Percentiles rank a stretch among this genome's conserved stretches.
Evolutionary conservation across 2,797 vertebrate genomes (phyloP).

Genomic region (Acrossocheilus wenchowensis): DNA sequence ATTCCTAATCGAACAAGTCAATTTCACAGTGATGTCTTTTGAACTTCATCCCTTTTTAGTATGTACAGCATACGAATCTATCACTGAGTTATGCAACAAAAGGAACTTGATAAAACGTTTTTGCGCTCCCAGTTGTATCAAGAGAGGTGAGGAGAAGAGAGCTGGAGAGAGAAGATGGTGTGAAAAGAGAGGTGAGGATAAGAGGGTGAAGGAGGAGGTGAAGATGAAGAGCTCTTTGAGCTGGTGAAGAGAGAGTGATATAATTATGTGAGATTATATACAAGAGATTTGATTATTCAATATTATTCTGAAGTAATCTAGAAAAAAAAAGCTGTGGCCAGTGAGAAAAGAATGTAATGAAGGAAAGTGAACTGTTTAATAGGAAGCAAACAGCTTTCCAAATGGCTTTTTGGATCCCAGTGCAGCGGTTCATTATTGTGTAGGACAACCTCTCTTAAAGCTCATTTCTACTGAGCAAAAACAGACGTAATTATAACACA

Average conservation of each 20-base stretch:
- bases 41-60: slow-evolving; percentile 39
- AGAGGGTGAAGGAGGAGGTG: slow-evolving; percentile 25
- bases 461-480: slow-evolving; percentile 18
- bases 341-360: slow-evolving; percentile 12
- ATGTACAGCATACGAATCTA: slow-evolving; percentile 20
- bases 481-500: slow-evolving; percentile 29
- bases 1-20: slow-evolving; percentile 53
- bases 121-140: slow-evolving; percentile 19
- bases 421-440: slow-evolving; percentile 10
- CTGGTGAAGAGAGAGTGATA: background rate
- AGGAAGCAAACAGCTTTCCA: slow-evolving; percentile 15
- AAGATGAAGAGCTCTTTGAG: slow-evolving; percentile 31
- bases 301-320: slow-evolving; percentile 8
- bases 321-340: background rate
- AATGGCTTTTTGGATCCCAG: slow-evolving; percentile 22
- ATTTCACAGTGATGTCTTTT: slow-evolving; percentile 33
- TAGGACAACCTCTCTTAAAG: slow-evolving; percentile 22
- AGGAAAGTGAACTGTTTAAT: slow-evolving; percentile 24
- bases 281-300: slow-evolving; percentile 32
- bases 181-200: slow-evolving; percentile 9
- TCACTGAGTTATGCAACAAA: slow-evolving; percentile 22
- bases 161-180: slow-evolving; percentile 13
- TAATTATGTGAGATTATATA: slow-evolving; percentile 39
- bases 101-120: slow-evolving; percentile 22
- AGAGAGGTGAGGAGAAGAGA: background rate